These are phyloP conservation scores for Aphidoletes aphidimyza DNA, from an alignment of 2,888 invertebrate species.

Conservation along the genomic window DNA sequence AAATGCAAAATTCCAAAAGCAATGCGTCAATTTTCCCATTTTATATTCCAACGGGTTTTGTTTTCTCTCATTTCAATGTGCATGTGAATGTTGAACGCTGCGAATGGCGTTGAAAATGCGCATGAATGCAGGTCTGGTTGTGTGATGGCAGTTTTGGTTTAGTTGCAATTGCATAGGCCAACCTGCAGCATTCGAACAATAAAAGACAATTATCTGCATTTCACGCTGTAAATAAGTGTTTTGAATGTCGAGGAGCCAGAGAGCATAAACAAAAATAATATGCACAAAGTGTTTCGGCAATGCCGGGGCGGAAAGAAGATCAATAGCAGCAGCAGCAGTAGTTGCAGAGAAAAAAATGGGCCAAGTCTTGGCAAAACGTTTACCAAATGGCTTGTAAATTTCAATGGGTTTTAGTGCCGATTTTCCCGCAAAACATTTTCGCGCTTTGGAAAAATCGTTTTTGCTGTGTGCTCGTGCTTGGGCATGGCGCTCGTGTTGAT, in stretches of 20 bases:
- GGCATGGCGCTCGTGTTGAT: not conserved
- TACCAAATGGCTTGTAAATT: slow-evolving; percentile 49
- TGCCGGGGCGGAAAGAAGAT: not conserved
- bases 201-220: slow-evolving; percentile 46
- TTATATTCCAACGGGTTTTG: not conserved
- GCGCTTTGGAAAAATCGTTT: not conserved
- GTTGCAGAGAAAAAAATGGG: not conserved
- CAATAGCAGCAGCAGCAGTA: not conserved
- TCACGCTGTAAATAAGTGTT: slow-evolving; percentile 9
- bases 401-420: slow-evolving; percentile 1
- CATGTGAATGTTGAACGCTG: not conserved
- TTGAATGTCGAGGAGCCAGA: not conserved
- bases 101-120: not conserved
- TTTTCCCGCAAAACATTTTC: slow-evolving; percentile 23
- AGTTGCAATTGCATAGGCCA: not conserved
- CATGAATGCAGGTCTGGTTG: too few species aligned
- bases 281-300: slow-evolving; percentile 5
- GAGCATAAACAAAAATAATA: not conserved
- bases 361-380: slow-evolving; percentile 32
- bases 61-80: not conserved
- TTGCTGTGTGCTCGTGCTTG: not conserved
- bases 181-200: slow-evolving; percentile 24
- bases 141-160: too few species aligned
- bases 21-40: not conserved
- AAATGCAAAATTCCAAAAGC: not conserved